phyloP scores from a whole-genome alignment of 2,888 invertebrate species.

The Athetis lepigone region DNA sequence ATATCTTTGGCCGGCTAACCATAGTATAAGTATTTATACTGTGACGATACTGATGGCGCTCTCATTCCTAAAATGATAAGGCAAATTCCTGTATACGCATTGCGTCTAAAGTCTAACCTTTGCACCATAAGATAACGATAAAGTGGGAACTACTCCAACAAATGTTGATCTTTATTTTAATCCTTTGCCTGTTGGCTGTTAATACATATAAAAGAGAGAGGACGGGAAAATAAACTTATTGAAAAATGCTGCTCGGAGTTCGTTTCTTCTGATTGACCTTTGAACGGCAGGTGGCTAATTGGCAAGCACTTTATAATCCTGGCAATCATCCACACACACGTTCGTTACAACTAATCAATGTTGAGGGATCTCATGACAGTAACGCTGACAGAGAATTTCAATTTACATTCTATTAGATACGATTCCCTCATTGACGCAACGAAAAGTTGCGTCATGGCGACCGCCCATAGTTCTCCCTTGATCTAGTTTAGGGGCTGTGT shows the following conservation, averaged over 20 bases:
- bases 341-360: conserved; percentile 31
- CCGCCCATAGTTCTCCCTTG: conserved; percentile 30
- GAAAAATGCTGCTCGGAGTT: too few relatives aligned
- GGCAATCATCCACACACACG: conserved; percentile 15
- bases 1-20: not conserved
- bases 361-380: conserved; percentile 21
- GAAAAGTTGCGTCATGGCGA: conserved; percentile 44
- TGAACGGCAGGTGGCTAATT: not conserved
- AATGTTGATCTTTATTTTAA: not conserved
- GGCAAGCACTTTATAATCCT: conserved; percentile 5
- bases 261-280: not conserved
- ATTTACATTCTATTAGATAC: conserved; percentile 46
- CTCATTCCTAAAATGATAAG: conserved; percentile 14
- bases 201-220: not conserved
- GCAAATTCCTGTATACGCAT: conserved; percentile 24
- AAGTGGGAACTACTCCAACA: conserved; percentile 2
- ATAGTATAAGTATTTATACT: too few relatives aligned
- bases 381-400: conserved; percentile 32
- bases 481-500: conserved; percentile 31
- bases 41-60: not conserved
- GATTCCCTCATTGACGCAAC: conserved; percentile 27
- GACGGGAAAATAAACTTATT: too few relatives aligned
- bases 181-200: not conserved
- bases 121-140: conserved; percentile 9
- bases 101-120: conserved; percentile 17